A percentile compares a stretch with the other conserved stretches of the same genome.
Conservation (phyloP, 1,140 invertebrate genomes). For the Holcopasites calliopsidis region DNA sequence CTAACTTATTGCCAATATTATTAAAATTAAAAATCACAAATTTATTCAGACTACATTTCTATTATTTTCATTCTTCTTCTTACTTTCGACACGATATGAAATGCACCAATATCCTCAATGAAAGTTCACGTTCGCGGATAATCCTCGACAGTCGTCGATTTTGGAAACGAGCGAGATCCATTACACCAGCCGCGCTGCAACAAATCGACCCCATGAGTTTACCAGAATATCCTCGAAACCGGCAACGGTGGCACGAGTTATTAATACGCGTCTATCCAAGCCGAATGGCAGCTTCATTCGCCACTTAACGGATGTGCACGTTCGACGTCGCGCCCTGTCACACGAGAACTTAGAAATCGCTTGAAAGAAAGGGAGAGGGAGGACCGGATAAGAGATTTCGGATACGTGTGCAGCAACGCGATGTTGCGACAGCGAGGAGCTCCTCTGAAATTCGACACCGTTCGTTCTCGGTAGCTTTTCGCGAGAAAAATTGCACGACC, state of each 20-base stretch:
- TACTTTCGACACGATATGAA: too few relatives aligned
- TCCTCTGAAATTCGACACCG: conserved; percentile 28
- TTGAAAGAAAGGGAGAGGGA: neutral
- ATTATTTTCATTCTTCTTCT: too few relatives aligned
- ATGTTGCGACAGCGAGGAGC: neutral
- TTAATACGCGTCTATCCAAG: conserved; percentile 73
- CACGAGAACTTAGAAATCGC: neutral
- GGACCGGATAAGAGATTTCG: neutral
- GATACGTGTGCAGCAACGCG: neutral
- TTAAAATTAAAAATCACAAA: neutral
- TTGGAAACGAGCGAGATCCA: conserved; percentile 15
- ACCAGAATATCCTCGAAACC: conserved; percentile 72
- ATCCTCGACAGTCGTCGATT: neutral
- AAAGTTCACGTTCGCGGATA: too few relatives aligned
- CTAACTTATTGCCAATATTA: too few relatives aligned
- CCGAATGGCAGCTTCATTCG: conserved; percentile 68
- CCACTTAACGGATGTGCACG: neutral
- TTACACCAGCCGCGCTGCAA: conserved; percentile 54
- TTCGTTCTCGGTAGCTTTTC: neutral
- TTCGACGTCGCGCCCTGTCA: neutral
- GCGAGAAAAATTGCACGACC: neutral
- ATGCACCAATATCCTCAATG: too few relatives aligned
- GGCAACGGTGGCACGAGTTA: conserved; percentile 76
- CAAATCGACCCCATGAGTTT: conserved; percentile 37
- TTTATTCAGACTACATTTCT: neutral